phyloP scores from a whole-genome alignment of 35 echinoderm and acorn worm species.

The Holothuria glaberrima region DNA sequence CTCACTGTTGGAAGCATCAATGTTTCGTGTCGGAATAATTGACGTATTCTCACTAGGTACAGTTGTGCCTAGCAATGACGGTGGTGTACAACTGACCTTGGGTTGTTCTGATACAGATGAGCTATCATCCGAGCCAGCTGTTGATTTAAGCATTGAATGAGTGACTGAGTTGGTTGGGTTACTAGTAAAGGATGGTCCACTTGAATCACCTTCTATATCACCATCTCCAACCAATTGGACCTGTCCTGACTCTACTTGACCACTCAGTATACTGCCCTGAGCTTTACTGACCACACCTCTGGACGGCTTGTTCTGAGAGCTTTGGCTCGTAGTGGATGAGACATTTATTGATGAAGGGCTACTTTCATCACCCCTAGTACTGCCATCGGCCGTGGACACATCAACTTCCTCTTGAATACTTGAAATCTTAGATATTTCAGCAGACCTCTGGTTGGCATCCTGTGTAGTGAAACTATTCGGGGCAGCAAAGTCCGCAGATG shows the following conservation, averaged over 20 bases:
- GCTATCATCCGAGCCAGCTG: conserved; percentile 8
- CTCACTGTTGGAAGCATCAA: neutral
- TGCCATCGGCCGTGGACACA: no score
- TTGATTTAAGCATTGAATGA: conserved; percentile 32
- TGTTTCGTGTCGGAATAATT: conserved; percentile 27
- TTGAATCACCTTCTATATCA: neutral
- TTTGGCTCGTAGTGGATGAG: no score
- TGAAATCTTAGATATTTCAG: neutral
- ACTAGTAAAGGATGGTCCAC: neutral
- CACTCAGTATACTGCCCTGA: no score
- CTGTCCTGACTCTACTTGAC: no score
- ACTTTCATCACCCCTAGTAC: no score
- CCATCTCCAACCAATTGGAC: no score
- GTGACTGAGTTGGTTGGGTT: neutral
- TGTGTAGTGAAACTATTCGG: neutral
- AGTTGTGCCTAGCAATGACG: neutral
- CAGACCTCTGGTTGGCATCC: neutral
- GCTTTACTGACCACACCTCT: no score
- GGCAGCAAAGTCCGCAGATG: conserved; percentile 25
- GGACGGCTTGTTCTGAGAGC: no score
- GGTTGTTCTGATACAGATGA: neutral
- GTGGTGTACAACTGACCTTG: conserved; percentile 22
- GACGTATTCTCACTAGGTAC: conserved; percentile 20
- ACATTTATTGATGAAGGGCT: no score
- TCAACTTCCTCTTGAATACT: no score